These are phyloP conservation scores for Ochropleura plecta DNA, from an alignment of 2,888 invertebrate species.

Conservation along the genomic window DNA sequence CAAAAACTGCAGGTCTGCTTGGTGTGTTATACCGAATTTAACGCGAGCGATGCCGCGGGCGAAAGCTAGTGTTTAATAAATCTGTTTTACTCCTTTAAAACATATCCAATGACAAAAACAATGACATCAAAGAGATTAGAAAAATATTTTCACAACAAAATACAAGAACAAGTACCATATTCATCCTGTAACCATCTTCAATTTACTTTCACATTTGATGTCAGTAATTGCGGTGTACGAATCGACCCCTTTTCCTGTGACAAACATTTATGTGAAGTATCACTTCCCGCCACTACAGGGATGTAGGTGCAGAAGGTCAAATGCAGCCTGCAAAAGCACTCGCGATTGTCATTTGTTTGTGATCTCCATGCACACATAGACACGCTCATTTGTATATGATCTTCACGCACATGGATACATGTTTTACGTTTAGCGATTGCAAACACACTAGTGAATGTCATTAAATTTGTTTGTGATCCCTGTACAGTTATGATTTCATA, in stretches of 20 bases:
- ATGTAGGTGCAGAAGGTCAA: neutral
- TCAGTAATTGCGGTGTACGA: constrained; percentile 34
- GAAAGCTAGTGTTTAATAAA: too few relatives aligned
- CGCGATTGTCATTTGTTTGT: neutral
- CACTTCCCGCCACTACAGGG: neutral
- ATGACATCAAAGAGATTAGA: neutral
- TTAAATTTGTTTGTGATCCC: neutral
- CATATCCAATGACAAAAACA: neutral
- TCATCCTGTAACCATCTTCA: constrained; percentile 23
- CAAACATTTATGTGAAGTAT: constrained; percentile 44
- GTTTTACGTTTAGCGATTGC: neutral
- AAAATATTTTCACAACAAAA: constrained; percentile 19
- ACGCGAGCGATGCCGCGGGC: too few relatives aligned
- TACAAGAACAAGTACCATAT: neutral
- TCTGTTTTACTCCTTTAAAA: neutral
- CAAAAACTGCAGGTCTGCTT: too few relatives aligned
- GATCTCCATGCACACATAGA: too few relatives aligned
- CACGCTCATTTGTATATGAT: neutral
- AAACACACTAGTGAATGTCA: neutral
- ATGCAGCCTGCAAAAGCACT: too few relatives aligned
- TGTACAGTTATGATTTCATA: neutral
- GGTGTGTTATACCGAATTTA: too few relatives aligned
- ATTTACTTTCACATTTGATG: constrained; percentile 30
- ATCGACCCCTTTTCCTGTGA: constrained; percentile 46
- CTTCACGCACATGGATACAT: neutral